These are phyloP conservation scores for Larimichthys crocea DNA, from an alignment of 2,113 vertebrate genomes.

Conservation along the genomic window DNA sequence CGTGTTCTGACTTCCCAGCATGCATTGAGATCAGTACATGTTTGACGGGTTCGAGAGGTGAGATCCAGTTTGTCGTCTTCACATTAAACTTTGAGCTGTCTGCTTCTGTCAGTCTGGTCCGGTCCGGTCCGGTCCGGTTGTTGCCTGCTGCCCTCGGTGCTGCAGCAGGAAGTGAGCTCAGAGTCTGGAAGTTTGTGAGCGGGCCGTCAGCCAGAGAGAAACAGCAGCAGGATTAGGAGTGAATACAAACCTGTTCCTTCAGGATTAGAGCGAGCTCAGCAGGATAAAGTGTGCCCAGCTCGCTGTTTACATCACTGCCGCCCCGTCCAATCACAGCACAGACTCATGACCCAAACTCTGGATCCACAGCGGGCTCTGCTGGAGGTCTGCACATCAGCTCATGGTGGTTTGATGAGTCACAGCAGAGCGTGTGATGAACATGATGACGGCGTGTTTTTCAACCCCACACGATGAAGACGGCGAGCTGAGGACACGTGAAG, in stretches of 20 bases:
- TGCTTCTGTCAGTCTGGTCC: no score
- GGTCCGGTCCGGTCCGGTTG: no score
- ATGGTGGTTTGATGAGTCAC: no score
- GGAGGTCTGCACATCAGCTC: no score
- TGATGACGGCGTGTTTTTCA: neutral
- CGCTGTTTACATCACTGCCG: neutral
- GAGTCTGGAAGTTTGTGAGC: slow-evolving; percentile 7
- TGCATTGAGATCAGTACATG: neutral
- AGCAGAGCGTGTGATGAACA: no score
- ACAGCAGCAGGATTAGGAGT: slow-evolving; percentile 17
- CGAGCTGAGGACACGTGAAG: no score
- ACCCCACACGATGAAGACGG: neutral
- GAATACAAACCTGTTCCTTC: slow-evolving; percentile 42
- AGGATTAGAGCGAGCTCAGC: slow-evolving; percentile 41
- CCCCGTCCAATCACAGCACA: neutral
- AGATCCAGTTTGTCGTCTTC: no score
- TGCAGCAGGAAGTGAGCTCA: neutral
- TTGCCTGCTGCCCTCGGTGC: no score
- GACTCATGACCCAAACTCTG: neutral
- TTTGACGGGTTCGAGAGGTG: no score
- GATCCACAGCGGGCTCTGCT: neutral
- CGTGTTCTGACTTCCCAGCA: neutral
- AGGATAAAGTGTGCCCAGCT: slow-evolving; percentile 41
- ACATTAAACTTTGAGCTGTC: no score
- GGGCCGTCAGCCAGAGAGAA: neutral